These are phyloP conservation scores for Campopleginae sp. DNA, from an alignment of 2,888 invertebrate species.

Conservation along the genomic window DNA sequence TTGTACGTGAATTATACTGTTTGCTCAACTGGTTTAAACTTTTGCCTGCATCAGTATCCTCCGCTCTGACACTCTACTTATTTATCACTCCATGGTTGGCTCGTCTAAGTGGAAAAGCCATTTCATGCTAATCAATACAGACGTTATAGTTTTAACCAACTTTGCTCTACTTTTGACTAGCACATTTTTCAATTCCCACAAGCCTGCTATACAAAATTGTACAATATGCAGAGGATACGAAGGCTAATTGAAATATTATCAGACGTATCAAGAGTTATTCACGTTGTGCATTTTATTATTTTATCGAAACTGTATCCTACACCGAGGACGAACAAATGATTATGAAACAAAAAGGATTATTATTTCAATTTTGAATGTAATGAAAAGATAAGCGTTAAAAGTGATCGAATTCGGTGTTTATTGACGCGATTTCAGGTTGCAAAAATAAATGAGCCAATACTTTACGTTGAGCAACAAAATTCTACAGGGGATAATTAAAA, in stretches of 20 bases:
- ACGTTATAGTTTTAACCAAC: background rate
- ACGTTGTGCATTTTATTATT: background rate
- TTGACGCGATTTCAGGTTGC: background rate
- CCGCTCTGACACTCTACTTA: conserved; percentile 9
- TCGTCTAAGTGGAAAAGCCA: background rate
- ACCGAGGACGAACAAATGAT: background rate
- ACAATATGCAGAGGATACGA: background rate
- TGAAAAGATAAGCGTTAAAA: background rate
- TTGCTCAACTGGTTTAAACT: conserved; percentile 22
- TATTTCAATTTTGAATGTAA: background rate
- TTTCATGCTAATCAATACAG: conserved; percentile 7
- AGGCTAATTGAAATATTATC: background rate
- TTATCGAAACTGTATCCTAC: background rate
- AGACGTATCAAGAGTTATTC: background rate
- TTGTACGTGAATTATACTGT: conserved; percentile 14
- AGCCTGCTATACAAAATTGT: background rate
- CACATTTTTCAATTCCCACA: background rate
- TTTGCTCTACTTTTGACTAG: background rate
- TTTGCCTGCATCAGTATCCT: conserved; percentile 13
- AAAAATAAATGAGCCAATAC: background rate
- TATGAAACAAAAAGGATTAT: background rate
- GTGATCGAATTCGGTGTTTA: background rate
- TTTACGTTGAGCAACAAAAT: background rate
- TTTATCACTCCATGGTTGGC: conserved; percentile 1
- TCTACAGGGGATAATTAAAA: background rate